Evolutionary conservation across 2,888 invertebrate species (phyloP).

Genomic region (Liodrosophila aerea): DNA sequence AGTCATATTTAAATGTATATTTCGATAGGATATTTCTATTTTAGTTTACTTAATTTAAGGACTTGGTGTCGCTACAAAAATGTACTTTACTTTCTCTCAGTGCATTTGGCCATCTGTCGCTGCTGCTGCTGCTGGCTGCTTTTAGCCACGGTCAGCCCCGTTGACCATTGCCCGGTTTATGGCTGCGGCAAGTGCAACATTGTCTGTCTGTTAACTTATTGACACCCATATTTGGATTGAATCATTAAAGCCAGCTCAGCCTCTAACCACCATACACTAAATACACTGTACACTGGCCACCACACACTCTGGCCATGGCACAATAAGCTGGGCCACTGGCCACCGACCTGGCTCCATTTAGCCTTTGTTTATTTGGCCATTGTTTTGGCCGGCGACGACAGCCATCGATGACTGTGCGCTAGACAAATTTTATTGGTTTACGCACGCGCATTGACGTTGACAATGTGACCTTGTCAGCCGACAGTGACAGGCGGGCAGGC

Average conservation of each 20-base stretch:
- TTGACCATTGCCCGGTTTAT: slow-evolving; percentile 50
- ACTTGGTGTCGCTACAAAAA: too few species aligned
- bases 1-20: too few species aligned
- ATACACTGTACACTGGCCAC: background rate
- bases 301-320: background rate
- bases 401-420: slow-evolving; percentile 39
- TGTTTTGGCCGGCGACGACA: slow-evolving; percentile 49
- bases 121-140: slow-evolving; percentile 16
- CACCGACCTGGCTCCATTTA: slow-evolving; percentile 29
- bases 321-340: background rate
- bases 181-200: slow-evolving; percentile 74
- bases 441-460: slow-evolving; percentile 74
- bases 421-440: slow-evolving; percentile 76
- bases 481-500: slow-evolving; percentile 65
- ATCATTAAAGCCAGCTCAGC: slow-evolving; percentile 73
- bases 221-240: slow-evolving; percentile 77
- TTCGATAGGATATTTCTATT: too few species aligned
- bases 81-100: background rate
- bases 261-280: slow-evolving; percentile 15
- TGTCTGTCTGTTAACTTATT: slow-evolving; percentile 77
- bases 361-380: slow-evolving; percentile 72
- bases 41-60: too few species aligned
- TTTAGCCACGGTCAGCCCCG: slow-evolving; percentile 32
- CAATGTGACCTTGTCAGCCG: slow-evolving; percentile 73
- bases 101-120: background rate